A percentile compares a stretch with the other conserved stretches of the same genome.
These are phyloP conservation scores for Tetrax tetrax DNA, from an alignment of 2,113 vertebrate species.

Conservation along the genomic window DNA sequence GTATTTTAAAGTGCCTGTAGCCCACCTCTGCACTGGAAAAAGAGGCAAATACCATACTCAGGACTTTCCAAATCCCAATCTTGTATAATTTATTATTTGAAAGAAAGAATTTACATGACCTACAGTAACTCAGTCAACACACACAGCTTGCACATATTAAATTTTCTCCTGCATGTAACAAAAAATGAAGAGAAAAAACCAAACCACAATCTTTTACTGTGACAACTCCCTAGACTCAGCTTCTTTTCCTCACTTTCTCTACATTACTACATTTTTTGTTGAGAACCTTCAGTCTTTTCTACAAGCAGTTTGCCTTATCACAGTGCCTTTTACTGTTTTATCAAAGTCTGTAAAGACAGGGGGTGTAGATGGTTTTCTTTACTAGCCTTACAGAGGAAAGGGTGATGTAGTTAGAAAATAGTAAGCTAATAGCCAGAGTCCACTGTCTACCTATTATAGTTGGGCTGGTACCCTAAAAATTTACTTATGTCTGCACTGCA, in stretches of 20 bases:
- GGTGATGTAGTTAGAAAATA: background rate
- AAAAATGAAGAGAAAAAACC: background rate
- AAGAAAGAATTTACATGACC: background rate
- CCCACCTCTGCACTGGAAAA: background rate
- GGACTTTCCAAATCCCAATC: background rate
- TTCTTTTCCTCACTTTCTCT: background rate
- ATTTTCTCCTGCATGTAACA: background rate
- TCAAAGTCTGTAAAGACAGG: background rate
- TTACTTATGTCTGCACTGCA: background rate
- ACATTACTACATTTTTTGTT: background rate
- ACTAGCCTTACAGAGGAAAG: background rate
- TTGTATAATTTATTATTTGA: slow-evolving; percentile 12
- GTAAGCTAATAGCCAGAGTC: background rate
- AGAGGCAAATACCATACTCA: background rate
- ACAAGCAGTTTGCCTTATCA: background rate
- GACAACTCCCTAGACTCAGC: background rate
- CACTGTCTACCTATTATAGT: background rate
- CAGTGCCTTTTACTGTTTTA: background rate
- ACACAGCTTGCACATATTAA: background rate
- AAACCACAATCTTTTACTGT: background rate
- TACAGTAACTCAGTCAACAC: background rate
- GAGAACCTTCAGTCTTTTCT: background rate
- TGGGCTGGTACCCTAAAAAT: background rate
- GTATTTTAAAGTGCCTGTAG: background rate
- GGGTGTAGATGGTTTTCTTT: background rate